Base-by-base conservation (phyloP, 2,113 vertebrate genomes). In the Podiceps cristatus region DNA sequence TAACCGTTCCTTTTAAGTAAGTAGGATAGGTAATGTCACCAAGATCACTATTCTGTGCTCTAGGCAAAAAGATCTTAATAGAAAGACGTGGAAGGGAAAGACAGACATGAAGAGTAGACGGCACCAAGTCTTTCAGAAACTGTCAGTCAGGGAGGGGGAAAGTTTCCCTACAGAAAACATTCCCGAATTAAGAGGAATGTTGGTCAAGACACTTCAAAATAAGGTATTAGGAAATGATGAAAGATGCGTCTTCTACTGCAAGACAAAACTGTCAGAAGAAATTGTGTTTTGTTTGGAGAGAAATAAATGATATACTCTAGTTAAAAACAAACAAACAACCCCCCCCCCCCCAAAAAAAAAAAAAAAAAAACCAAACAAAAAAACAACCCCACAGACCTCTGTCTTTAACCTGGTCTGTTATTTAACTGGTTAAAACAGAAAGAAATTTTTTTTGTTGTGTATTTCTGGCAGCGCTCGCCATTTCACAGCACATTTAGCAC, bases 401-500 rank as follows among this genome's bases (percentile, higher is more conserved):
- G 85, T 31, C 83, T 86, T 88, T 66, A 94, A 81, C 53, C 90
- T 92, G 60, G 93, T 82, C 59, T 66, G 78, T 10, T 22, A 44
- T 69, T 82, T 76, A 93, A 84, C 94, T 28, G 94, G 90, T 95
- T 90, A 44, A 93, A 96, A 62, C 72, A 71, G 91, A 96, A 93
- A 95, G 91, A 93, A 77, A 68, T 94, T 96, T 97, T 97, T 37
- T 37, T 37, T 93, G 90, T 92, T 79, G 94, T 96, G 97, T 96
- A 92, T 97, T 95, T 90, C 97, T 97, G 98, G 97, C 97, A 98
- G 96, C 73, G 75, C 98, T 98, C 94, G 88, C 98, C 98, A 98
- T 98, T 98, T 98, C 98, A 95, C 96, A 98, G 98, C 97, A 95
- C 97, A 97, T 93, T 97, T 86, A 98, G 96, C 88, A 78, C 98